Evolutionary conservation across 2,797 vertebrate genomes (phyloP).

Genomic region (Uromys caudimaculatus): DNA sequence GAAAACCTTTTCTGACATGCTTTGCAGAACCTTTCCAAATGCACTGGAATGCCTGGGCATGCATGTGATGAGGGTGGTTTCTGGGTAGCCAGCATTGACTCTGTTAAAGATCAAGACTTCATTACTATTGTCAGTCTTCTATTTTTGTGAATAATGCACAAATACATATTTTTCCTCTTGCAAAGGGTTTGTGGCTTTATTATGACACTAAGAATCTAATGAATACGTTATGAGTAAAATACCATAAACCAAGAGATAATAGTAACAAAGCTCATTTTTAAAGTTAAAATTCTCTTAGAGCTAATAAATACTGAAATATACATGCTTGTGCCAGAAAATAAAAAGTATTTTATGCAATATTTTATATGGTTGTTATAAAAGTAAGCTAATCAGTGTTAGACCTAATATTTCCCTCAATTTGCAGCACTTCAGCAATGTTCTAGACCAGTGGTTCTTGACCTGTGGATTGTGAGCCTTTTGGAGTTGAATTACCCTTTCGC

Average conservation of each 20-base stretch:
- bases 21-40: neutral
- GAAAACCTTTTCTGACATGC: neutral
- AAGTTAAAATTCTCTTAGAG: neutral
- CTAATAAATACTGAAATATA: neutral
- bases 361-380: neutral
- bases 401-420: neutral
- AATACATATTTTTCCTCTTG: neutral
- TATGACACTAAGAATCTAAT: constrained; percentile 3
- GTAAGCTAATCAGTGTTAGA: neutral
- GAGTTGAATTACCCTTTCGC: neutral
- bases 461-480: no score
- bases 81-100: neutral
- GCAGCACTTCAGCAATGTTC: neutral
- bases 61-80: neutral
- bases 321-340: neutral
- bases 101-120: neutral
- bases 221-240: neutral
- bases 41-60: neutral
- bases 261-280: neutral
- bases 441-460: neutral
- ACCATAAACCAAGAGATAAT: neutral
- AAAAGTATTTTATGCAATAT: neutral
- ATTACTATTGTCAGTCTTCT: neutral
- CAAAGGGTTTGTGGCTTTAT: neutral
- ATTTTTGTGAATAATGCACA: neutral